These are phyloP conservation scores for Sebastes paucispinis DNA, from an alignment of 2,797 vertebrate species.

Conservation along the genomic window DNA sequence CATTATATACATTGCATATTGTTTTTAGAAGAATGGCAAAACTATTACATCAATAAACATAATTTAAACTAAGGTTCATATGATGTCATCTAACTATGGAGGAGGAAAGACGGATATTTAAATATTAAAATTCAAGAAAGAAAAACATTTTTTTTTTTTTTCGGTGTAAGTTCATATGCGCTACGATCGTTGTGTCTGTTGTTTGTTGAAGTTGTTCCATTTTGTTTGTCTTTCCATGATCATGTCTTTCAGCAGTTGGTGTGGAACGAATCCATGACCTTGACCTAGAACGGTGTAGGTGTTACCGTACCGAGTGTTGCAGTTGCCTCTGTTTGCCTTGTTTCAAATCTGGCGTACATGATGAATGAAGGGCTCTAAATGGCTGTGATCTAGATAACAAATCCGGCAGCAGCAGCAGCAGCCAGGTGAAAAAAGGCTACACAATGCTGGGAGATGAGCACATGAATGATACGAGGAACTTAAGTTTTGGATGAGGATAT, in stretches of 20 bases:
- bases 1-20: neutral
- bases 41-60: neutral
- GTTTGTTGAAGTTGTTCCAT: neutral
- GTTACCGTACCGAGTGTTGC: constrained; percentile 22
- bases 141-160: neutral
- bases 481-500: neutral
- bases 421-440: constrained; percentile 20
- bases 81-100: neutral
- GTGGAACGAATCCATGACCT: constrained; percentile 44
- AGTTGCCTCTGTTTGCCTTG: constrained; percentile 46
- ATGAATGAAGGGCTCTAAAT: constrained; percentile 70
- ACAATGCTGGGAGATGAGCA: neutral
- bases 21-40: neutral
- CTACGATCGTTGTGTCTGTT: neutral
- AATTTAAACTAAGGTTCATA: neutral
- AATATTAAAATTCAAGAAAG: neutral
- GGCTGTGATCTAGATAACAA: constrained; percentile 69
- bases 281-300: constrained; percentile 56
- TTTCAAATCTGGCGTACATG: constrained; percentile 55
- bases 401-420: constrained; percentile 31
- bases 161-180: neutral
- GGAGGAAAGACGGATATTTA: neutral
- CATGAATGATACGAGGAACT: neutral
- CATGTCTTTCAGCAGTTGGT: constrained; percentile 10
- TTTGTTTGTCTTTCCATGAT: neutral